Base-by-base conservation (phyloP, 2,113 vertebrate species). In the Camelus dromedarius region DNA sequence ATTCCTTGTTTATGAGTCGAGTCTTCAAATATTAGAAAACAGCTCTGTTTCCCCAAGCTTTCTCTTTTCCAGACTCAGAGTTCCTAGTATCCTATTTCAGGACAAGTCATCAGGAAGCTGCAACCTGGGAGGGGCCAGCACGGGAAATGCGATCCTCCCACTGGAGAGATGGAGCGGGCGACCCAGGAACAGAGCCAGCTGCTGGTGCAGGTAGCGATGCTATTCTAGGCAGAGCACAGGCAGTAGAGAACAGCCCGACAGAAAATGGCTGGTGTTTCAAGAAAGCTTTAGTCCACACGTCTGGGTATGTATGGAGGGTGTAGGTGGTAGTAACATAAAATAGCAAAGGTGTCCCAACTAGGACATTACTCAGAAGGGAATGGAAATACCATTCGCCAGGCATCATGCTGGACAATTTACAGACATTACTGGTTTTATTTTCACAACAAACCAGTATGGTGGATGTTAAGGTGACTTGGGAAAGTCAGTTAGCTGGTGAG, bases 101-200 rank as follows among this genome's bases (percentile, higher is more conserved):
- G 50, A 35, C 14, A 92, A 67, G 89, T 60, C 86, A 48, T 83
- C 86, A 81, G 82, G 85, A 91, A 76, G 35, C 26, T 88, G 76
- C 38, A 75, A 4, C 14, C 46, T 46, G 42, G 56, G 30, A 92
- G 54, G 38, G 62, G 48, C 48, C 48, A 19, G 50, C 30, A 10
- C 1, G 4, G 56, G 50, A 83, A 70, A 67, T 5, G 16, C 58
- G 89, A 73, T 56, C 42, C 62, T 85, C 48, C 42, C 56, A n/a
- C 38, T 15, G 22, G 67, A 66, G 58, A 81, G 60, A 48, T 10
- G 35, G 70, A 69, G 11, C 50, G 5, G 15, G 50, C 24, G 9
- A 9, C 10, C 3, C 64, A 10, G 26, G 13, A 52, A 16, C 26
- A 1, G 48, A 60, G 54, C 16, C 62, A 18, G 22, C 38, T 20